Evolutionary conservation across 1,140 invertebrate genomes (phyloP), one percentile per base, ranked within the genome.

Genomic region (Bombus picipes): DNA sequence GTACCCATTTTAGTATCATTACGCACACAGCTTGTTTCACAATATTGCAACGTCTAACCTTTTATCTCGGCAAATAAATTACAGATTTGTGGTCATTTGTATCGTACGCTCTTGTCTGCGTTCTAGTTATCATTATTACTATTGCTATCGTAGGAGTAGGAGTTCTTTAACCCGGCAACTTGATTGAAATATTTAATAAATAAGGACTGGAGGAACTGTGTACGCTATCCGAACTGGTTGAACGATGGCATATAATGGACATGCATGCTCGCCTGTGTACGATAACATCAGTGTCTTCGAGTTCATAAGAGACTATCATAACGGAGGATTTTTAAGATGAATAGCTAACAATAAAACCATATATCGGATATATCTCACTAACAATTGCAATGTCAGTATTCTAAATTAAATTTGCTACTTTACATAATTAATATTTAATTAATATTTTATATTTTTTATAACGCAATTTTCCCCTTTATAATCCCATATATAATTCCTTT

Each of bases 31-130:
- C 37, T 39, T 59, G 13, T 53, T 76, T 76, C 53, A 34, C 47
- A 76, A 57, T 77, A 25, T 62, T 39, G 37, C 75, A 62, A 76
- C 8, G 74, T 41, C 37, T 62, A 77, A 62, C 37, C 57, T 39
- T 77, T 77, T 59, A 77, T 62, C 74, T 76, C 74, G 47, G 25
- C 34, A 57, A 76, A 76, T 76, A 76, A 76, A 59, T 76, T 76
- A 76, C 34, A 37, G 47, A 76, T 76, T 76, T 76, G 74, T 76
- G 47, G 18, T 28, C 74, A 76, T 57, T 76, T 37, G 47, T 53
- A 74, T 53, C 73, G 43, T 37, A 28, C 34, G 32, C 28, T 76
- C 34, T 28, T 75, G 74, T 57, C 47, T 37, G 10, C 12, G 2
- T 34, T 76, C 34, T 34, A 76, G 47, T 57, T 76, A 76, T 76